Evolutionary conservation across 2,888 invertebrate genomes (phyloP), one percentile per base, ranked within the genome.

Genomic region (Bellardia pandia): DNA sequence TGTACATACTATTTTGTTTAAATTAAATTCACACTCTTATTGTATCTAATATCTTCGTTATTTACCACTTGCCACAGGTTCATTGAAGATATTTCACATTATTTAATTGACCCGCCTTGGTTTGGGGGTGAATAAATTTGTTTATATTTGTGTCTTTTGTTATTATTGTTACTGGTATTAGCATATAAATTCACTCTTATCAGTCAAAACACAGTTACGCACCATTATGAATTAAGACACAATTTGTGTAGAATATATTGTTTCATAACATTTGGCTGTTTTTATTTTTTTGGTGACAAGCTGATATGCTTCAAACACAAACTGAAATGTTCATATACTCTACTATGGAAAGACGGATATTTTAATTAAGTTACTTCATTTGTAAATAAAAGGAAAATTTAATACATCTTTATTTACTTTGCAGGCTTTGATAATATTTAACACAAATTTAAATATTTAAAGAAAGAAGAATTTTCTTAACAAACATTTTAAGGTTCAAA

Each of bases 141-240:
- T 72, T 16, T 9, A 23, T 56, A 11, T 72, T 40, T 3, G 45
- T 45, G 3, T 72, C 8, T 40, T 11, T 37, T 37, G n/a, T 51
- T 71, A 11, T 51, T 71, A 30, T 13, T 60, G 7, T 30, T 58
- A 14, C 13, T 40, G 14, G 48, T 23, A 74, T 74, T 74, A 60
- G 58, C 42, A 74, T 74, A 74, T 7, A 30, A 71, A 60, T 58
- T 30, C 30, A 16, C 30, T 58, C 68, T 68, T 68, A 75, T 75
- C 81, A 74, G 30, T 14, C 30, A 60, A 45, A 82, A 48, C 40
- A 82, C 75, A 68, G 81, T 62, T 53, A 51, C 68, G 48, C 68
- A 60, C n/a, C 48, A 69, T 75, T 82, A 48, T 82, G 37, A 58
- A 75, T 82, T 82, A 60, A 75, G 58, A 37, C 68, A 45, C 68